Evolutionary conservation across 2,888 invertebrate genomes (phyloP), one percentile per base, ranked within the genome.

Genomic region (Panzeria rudis): DNA sequence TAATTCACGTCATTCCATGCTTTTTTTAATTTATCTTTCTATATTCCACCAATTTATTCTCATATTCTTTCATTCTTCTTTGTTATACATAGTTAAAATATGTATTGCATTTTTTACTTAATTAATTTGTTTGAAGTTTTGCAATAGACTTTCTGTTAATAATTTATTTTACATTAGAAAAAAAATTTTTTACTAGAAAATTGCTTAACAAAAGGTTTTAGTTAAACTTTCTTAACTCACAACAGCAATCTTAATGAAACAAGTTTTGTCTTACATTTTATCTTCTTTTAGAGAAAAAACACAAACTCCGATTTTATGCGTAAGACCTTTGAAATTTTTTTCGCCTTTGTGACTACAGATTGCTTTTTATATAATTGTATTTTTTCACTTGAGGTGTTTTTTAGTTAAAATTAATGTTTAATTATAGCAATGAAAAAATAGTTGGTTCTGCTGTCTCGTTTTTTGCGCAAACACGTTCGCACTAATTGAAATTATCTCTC

Each of bases 1-100:
- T 72, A 52, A 82, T 85, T 85, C 78, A 85, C 82, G 73, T 85
- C 78, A 85, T 82, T 82, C 64, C 85, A 82, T 83, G 79, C 72
- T 56, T 77, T 83, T 75, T 72, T 20, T 17, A 13, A 61, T 77
- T 64, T 72, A 41, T 84, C 56, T 72, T 77, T 64, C 62, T 56
- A 50, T 66, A 68, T 71, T 78, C 50, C 66, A 66, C 56, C 56
- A 78, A 50, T 59, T 83, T 47, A 44, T 73, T 50, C n/a, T 73
- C 25, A 64, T 79, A 32, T 71, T 72, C 56, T 44, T 56, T 38
- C 59, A 29, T 23, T 61, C 17, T 54, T 50, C 59, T 32, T 56
- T 54, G 25, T 54, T 50, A 41, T n/a, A n/a, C n/a, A n/a, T 17
- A 50, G 61, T 25, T 59, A 59, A 59, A 32, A 73, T 29, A 32